These are phyloP conservation scores for Dusona sp. DNA, from an alignment of 2,888 invertebrate genomes.

Conservation along the genomic window DNA sequence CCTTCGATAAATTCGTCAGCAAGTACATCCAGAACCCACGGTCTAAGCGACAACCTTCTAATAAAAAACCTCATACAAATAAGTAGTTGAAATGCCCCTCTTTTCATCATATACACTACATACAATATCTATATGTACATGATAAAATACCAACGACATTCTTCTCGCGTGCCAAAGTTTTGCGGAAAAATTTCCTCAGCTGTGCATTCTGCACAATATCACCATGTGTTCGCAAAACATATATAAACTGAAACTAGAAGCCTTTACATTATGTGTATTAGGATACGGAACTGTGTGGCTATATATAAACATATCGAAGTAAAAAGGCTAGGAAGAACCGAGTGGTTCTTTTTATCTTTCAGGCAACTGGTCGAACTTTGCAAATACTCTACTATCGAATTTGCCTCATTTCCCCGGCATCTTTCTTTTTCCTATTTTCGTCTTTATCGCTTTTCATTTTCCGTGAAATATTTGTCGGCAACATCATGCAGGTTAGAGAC, in stretches of 20 bases:
- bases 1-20: neutral
- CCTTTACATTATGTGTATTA: neutral
- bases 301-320: neutral
- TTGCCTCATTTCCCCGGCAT: conserved; percentile 27
- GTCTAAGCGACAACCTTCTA: neutral
- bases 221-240: neutral
- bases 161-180: conserved; percentile 48
- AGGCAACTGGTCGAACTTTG: conserved; percentile 54
- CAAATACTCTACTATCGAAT: conserved; percentile 45
- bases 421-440: conserved; percentile 8
- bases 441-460: conserved; percentile 8
- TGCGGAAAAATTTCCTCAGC: conserved; percentile 37
- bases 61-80: conserved; percentile 19
- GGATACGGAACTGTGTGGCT: neutral
- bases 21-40: neutral
- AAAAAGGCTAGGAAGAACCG: conserved; percentile 13
- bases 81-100: neutral
- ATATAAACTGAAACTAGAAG: neutral
- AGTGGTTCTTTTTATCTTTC: conserved; percentile 34
- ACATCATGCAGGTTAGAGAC: neutral
- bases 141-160: conserved; percentile 43
- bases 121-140: neutral
- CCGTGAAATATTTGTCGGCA: neutral
- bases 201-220: conserved; percentile 35
- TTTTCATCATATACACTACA: conserved; percentile 19